These are phyloP conservation scores for Bombus fervidus DNA, from an alignment of 1,140 invertebrate genomes.

Conservation along the genomic window DNA sequence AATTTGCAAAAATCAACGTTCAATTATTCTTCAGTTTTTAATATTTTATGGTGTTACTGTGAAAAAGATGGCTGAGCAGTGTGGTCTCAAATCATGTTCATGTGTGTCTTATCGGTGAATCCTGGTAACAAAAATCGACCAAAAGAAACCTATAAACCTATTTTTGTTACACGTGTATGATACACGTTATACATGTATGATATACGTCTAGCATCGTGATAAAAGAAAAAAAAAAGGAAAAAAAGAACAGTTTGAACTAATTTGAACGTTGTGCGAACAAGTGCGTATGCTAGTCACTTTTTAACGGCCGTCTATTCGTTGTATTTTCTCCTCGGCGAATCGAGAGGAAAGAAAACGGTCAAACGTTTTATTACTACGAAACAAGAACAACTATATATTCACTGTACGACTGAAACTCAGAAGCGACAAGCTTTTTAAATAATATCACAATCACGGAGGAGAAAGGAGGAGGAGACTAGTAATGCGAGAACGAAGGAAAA, in stretches of 20 bases:
- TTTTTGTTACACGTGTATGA: slow-evolving; percentile 63
- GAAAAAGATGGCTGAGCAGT: slow-evolving; percentile 14
- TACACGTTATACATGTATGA: slow-evolving; percentile 60
- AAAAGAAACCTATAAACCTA: slow-evolving; percentile 57
- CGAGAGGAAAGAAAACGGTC: slow-evolving; percentile 2
- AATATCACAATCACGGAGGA: slow-evolving; percentile 64
- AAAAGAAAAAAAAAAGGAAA: slow-evolving; percentile 3
- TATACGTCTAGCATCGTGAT: slow-evolving; percentile 61
- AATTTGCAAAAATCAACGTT: background rate
- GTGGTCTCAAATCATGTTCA: slow-evolving; percentile 42
- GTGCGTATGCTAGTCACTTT: slow-evolving; percentile 65
- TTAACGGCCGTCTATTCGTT: slow-evolving; percentile 27
- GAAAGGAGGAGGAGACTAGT: slow-evolving; percentile 51
- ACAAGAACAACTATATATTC: slow-evolving; percentile 39
- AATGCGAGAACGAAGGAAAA: background rate
- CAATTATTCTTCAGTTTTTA: background rate
- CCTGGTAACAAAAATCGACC: slow-evolving; percentile 55
- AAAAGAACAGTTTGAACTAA: slow-evolving; percentile 37
- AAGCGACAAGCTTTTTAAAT: slow-evolving; percentile 55
- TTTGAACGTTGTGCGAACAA: slow-evolving; percentile 52
- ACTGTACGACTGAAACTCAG: slow-evolving; percentile 50
- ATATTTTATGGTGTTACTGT: background rate
- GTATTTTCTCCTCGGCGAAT: slow-evolving; percentile 25
- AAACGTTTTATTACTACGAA: slow-evolving; percentile 46
- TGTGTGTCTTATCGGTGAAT: slow-evolving; percentile 63